These are phyloP conservation scores for Elaeidobius kamerunicus DNA, from an alignment of 2,888 invertebrate species.

Conservation along the genomic window DNA sequence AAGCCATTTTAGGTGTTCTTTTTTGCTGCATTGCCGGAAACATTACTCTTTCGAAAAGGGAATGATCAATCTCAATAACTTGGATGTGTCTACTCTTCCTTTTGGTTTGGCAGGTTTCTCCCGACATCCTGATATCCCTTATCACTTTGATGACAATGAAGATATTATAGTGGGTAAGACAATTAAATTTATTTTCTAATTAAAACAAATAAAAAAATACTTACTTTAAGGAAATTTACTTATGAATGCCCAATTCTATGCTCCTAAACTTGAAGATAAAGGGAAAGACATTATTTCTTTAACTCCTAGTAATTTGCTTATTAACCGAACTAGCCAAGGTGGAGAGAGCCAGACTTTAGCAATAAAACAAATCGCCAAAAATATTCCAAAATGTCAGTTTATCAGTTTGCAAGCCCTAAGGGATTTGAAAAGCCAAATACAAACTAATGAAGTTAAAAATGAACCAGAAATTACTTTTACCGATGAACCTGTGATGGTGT, in stretches of 20 bases:
- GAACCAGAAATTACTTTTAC: slow-evolving; percentile 19
- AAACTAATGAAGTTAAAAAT: slow-evolving; percentile 26
- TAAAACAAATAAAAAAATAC: not conserved
- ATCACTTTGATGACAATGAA: slow-evolving; percentile 43
- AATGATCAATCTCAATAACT: slow-evolving; percentile 40
- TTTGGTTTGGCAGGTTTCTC: slow-evolving; percentile 45
- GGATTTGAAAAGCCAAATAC: slow-evolving; percentile 18
- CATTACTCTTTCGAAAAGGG: slow-evolving; percentile 43
- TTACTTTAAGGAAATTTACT: slow-evolving; percentile 6
- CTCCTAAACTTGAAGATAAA: slow-evolving; percentile 36
- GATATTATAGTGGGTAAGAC: slow-evolving; percentile 29
- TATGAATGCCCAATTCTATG: slow-evolving; percentile 42
- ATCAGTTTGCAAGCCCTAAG: slow-evolving; percentile 35
- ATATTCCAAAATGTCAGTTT: slow-evolving; percentile 46
- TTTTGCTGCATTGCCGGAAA: slow-evolving; percentile 44
- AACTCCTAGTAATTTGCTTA: slow-evolving; percentile 41
- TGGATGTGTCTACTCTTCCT: slow-evolving; percentile 42
- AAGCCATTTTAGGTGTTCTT: slow-evolving; percentile 36
- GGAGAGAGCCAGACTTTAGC: slow-evolving; percentile 33
- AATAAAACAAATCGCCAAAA: slow-evolving; percentile 44
- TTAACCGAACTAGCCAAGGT: slow-evolving; percentile 31
- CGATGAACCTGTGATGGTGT: slow-evolving; percentile 12
- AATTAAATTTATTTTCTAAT: too few relatives aligned
- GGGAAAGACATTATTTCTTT: slow-evolving; percentile 41
- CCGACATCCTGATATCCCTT: slow-evolving; percentile 41